These are phyloP conservation scores for Monopis laevigella DNA, from an alignment of 2,888 invertebrate species.

Conservation along the genomic window DNA sequence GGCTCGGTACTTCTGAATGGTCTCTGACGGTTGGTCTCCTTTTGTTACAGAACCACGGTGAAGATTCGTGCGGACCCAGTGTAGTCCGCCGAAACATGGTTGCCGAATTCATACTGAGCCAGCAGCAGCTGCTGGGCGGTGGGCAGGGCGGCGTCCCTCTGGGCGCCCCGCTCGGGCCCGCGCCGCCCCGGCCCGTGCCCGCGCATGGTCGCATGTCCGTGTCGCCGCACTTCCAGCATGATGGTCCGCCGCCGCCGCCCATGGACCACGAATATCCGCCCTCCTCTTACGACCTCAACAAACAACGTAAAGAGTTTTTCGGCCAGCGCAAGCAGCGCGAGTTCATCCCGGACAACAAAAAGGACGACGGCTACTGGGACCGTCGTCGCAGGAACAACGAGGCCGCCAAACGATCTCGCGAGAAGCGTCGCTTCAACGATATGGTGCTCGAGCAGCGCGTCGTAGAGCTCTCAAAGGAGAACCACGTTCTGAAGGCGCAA, in stretches of 20 bases:
- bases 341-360: constrained; percentile 96
- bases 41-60: constrained; percentile 59
- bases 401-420: constrained; percentile 95
- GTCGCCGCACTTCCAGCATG: constrained; percentile 57
- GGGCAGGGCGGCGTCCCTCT: constrained; percentile 30
- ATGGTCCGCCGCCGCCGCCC: constrained; percentile 39
- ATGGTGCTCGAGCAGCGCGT: constrained; percentile 96
- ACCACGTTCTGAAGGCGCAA: constrained; percentile 92
- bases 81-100: constrained; percentile 81
- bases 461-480: constrained; percentile 93
- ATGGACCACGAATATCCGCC: constrained; percentile 40
- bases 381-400: constrained; percentile 95
- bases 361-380: constrained; percentile 98
- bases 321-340: constrained; percentile 93
- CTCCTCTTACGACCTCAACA: constrained; percentile 69
- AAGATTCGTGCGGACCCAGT: constrained; percentile 57
- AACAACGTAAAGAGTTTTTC: constrained; percentile 85
- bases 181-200: constrained; percentile 42
- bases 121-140: constrained; percentile 62
- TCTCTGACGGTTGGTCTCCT: constrained; percentile 18
- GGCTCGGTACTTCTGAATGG: background rate
- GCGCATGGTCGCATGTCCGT: constrained; percentile 47
- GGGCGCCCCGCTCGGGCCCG: constrained; percentile 42
- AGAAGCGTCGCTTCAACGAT: constrained; percentile 95
- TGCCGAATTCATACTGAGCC: constrained; percentile 85